Evolutionary conservation across 2,797 vertebrate genomes (phyloP).

Genomic region (Pogonophryne albipinna): DNA sequence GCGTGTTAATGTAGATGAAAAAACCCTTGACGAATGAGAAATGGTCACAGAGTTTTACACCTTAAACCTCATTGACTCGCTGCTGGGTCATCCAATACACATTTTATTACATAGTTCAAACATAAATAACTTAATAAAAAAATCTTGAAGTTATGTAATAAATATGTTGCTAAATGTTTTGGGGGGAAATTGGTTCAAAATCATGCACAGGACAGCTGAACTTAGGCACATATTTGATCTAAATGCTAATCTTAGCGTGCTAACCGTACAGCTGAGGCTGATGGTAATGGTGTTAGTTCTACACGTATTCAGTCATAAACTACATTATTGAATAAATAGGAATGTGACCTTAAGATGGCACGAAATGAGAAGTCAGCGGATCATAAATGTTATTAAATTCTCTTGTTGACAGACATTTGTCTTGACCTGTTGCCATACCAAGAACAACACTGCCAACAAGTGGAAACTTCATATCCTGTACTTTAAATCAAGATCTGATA

Average conservation of each 20-base stretch:
- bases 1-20: too few relatives aligned
- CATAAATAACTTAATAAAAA: not conserved
- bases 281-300: not conserved
- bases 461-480: not conserved
- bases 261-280: not conserved
- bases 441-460: not conserved
- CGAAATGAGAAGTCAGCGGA: not conserved
- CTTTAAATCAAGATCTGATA: not conserved
- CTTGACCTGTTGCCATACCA: not conserved
- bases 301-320: not conserved
- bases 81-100: not conserved
- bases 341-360: not conserved
- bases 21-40: not conserved
- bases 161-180: not conserved
- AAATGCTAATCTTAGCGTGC: not conserved
- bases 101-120: not conserved
- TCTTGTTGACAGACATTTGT: not conserved
- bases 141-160: too few relatives aligned
- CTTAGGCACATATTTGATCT: too few relatives aligned
- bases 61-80: not conserved
- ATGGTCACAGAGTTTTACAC: not conserved
- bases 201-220: not conserved
- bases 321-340: not conserved
- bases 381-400: not conserved
- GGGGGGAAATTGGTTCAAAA: not conserved